Evolutionary conservation across 2,888 invertebrate species (phyloP), one percentile per base, ranked within the genome.

Genomic region (Crocallis elinguaria): DNA sequence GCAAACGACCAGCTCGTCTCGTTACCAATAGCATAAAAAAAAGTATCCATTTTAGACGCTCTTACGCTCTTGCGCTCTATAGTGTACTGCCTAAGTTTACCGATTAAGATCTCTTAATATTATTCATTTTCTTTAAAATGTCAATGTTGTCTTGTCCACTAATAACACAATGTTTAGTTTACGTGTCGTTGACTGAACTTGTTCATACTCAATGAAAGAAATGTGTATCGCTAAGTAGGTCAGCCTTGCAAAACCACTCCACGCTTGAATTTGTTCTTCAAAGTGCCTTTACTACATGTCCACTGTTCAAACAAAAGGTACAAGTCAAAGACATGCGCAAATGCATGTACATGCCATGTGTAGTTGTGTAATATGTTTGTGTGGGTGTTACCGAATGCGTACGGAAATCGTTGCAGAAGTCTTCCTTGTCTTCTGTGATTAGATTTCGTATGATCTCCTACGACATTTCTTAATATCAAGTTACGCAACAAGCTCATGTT

Each of bases 381-480:
- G 73, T 71, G 65, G 77, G 78, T 76, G 77, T 79, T 72, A 69
- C 70, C 67, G 69, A 75, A 73, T 77, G 71, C 71, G 72, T 73
- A 71, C 81, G 81, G 84, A 83, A 82, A 82, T 79, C 69, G 62
- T 71, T 74, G 73, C 73, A 71, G 65, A 69, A 70, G 71, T 77
- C 79, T 81, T 83, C 82, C 82, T 81, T 68, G 76, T 79, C 71
- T 69, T 71, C 67, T 57, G 57, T 67, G 67, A 75, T 78, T 75
- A 69, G 69, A 69, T 73, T 71, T 71, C 66, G 64, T 67, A 68
- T 71, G 64, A 75, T 71, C 66, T 70, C 58, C 57, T 71, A 69
- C 67, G 69, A 65, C 67, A 71, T 69, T 71, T 65, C 66, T 68
- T 58, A 57, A 51, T 61, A 43, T 59, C 45, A 42, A n/a, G 54